These are phyloP conservation scores for Hiodon alosoides DNA, from an alignment of 2,113 vertebrate genomes.

Conservation along the genomic window DNA sequence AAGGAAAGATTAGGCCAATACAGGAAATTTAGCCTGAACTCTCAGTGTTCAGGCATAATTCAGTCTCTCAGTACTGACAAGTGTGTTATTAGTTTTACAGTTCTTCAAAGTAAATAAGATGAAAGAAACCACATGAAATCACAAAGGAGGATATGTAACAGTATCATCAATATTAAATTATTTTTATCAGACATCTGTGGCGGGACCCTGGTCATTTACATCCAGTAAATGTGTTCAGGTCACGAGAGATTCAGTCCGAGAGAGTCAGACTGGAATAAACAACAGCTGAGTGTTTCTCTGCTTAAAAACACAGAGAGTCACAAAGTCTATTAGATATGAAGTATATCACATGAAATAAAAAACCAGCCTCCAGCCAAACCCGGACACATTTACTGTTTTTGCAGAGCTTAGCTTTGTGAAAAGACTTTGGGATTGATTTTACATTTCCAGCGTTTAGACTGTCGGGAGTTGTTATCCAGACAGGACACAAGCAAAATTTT, in stretches of 20 bases:
- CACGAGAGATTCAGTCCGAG: conserved; percentile 14
- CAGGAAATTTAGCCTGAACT: no score
- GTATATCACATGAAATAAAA: conserved; percentile 14
- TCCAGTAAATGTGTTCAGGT: conserved; percentile 9
- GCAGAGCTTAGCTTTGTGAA: conserved; percentile 17
- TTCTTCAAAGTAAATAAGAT: no score
- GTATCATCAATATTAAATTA: background rate
- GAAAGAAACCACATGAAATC: no score
- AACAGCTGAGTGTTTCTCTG: background rate
- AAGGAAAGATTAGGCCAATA: no score
- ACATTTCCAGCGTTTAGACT: background rate
- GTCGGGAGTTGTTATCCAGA: conserved; percentile 19
- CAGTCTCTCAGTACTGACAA: no score
- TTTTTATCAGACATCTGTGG: background rate
- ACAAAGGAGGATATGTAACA: background rate
- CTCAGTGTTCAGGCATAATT: no score
- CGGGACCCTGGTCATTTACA: conserved; percentile 3
- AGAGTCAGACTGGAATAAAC: conserved; percentile 13
- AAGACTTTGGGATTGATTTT: conserved; percentile 4
- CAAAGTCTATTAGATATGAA: conserved; percentile 32
- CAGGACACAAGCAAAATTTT: conserved; percentile 16
- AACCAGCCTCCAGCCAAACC: conserved; percentile 2
- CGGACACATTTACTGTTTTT: conserved; percentile 20
- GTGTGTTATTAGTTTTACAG: no score
- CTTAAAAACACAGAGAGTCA: conserved; percentile 25